Evolutionary conservation across 2,113 vertebrate genomes (phyloP).

Genomic region (Crotalus viridis): DNA sequence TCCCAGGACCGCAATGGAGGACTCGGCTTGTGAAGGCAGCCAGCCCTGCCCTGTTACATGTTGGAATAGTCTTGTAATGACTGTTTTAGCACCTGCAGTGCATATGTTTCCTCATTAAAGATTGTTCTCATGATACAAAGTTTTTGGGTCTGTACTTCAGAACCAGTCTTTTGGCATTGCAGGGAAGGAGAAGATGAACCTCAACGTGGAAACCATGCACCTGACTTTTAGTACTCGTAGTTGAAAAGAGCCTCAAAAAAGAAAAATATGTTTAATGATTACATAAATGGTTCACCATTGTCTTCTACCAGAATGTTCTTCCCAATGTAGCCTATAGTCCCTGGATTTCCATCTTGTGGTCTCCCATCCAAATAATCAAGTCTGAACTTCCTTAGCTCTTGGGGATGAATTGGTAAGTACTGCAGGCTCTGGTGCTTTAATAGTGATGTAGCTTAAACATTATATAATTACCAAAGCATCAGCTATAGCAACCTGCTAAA

Average conservation of each 20-base stretch:
- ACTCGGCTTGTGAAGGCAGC: not conserved
- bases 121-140: not conserved
- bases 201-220: not conserved
- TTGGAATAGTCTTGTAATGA: conserved; percentile 28
- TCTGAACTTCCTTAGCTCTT: not conserved
- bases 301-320: not conserved
- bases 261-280: not conserved
- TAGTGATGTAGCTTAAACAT: not conserved
- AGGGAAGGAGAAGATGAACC: not conserved
- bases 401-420: not conserved
- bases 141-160: not conserved
- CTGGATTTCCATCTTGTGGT: not conserved
- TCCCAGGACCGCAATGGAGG: not conserved
- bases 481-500: not conserved
- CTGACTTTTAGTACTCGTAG: not conserved
- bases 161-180: not conserved
- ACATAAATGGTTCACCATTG: not conserved
- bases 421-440: not conserved
- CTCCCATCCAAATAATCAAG: not conserved
- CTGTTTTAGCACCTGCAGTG: conserved; percentile 29
- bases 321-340: not conserved
- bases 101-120: conserved; percentile 38
- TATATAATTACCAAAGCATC: not conserved
- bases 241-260: not conserved
- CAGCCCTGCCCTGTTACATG: not conserved